Percentiles rank a stretch among this genome's conserved stretches.
Conservation (phyloP, 2,113 vertebrate species). For the Suricata suricatta region DNA sequence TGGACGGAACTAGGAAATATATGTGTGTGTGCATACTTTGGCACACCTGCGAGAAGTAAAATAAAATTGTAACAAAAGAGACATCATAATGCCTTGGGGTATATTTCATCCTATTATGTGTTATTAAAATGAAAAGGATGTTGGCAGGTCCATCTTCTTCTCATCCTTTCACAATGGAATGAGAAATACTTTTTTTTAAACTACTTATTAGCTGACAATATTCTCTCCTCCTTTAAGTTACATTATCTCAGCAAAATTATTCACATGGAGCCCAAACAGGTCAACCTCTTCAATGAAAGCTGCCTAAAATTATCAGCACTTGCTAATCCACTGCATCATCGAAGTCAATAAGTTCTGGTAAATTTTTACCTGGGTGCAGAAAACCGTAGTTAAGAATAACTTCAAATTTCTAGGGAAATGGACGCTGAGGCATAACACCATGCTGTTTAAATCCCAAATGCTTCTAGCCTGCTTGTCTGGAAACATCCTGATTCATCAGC, state of each 20-base stretch:
- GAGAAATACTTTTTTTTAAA: neutral
- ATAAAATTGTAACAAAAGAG: neutral
- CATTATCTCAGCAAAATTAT: neutral
- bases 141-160: neutral
- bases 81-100: too few relatives aligned
- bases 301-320: neutral
- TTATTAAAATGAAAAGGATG: neutral
- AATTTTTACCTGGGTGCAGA: neutral
- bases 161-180: neutral
- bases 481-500: neutral
- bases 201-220: neutral
- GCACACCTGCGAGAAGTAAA: too few relatives aligned
- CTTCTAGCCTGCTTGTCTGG: neutral
- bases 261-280: neutral
- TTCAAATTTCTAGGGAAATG: neutral
- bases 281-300: neutral
- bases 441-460: neutral
- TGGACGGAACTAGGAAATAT: neutral
- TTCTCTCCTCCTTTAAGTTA: neutral
- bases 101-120: neutral
- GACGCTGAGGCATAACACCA: neutral
- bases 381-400: neutral
- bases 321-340: neutral
- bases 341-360: neutral
- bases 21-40: neutral